Percentiles rank a stretch among this genome's conserved stretches.
Conservation (phyloP, 2,113 vertebrate species). For the Epinephelus lanceolatus region DNA sequence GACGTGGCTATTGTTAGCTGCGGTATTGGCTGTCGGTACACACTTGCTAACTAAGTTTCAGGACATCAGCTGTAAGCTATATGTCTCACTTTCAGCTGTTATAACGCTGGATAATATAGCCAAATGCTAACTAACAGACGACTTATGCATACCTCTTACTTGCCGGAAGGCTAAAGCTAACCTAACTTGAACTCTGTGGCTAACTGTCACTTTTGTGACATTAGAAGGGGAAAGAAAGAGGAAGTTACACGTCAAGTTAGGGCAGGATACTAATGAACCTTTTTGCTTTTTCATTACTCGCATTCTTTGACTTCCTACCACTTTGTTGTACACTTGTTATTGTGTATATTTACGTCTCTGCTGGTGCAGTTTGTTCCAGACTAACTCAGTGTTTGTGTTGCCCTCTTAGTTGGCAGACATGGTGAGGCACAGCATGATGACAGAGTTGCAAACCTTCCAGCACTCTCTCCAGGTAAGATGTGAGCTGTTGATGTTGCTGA, state of each 20-base stretch:
- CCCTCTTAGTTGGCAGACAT: slow-evolving; percentile 76
- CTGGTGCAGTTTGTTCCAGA: slow-evolving; percentile 1
- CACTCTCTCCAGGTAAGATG: slow-evolving; percentile 76
- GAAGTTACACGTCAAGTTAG: neutral
- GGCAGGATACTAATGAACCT: too few species aligned
- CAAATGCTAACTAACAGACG: neutral
- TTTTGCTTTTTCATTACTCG: neutral
- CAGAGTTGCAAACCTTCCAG: slow-evolving; percentile 76
- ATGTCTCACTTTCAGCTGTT: neutral
- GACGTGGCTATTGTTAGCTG: neutral
- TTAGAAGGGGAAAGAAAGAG: neutral
- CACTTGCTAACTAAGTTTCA: neutral
- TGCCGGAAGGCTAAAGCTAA: neutral
- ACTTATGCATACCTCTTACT: neutral
- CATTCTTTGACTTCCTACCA: too few species aligned
- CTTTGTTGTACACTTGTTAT: neutral
- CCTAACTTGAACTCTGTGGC: neutral
- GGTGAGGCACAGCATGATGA: slow-evolving; percentile 74
- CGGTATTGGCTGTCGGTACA: neutral
- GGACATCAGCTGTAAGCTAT: neutral
- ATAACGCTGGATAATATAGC: neutral
- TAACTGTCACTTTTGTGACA: neutral
- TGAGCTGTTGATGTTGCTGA: neutral
- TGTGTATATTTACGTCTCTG: neutral
- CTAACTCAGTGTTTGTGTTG: slow-evolving; percentile 18